These are phyloP conservation scores for Drosophila nikananu DNA, from an alignment of 1,140 invertebrate species.

Conservation along the genomic window DNA sequence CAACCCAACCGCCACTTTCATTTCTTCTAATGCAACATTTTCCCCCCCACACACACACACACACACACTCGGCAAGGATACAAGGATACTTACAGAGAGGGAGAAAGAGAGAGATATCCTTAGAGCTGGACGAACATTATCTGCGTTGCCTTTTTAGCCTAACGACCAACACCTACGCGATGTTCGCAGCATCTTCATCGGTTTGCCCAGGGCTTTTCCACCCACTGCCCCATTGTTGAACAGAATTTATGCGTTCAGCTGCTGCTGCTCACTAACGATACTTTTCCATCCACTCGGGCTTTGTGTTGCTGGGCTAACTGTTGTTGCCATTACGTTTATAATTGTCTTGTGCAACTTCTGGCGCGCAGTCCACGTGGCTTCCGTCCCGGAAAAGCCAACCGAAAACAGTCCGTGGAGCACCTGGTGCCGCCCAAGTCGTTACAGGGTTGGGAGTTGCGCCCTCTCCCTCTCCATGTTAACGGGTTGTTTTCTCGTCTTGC, in stretches of 20 bases:
- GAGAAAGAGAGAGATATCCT: not conserved
- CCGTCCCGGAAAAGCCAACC: conserved; percentile 16
- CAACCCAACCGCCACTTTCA: conserved; percentile 20
- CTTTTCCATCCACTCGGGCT: conserved; percentile 44
- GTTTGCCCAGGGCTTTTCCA: not conserved
- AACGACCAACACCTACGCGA: conserved; percentile 68
- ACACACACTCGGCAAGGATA: not conserved
- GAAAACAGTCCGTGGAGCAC: conserved; percentile 5
- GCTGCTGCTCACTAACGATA: conserved; percentile 74
- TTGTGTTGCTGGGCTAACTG: conserved; percentile 28
- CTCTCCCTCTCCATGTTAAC: conserved; percentile 31
- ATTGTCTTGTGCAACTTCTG: conserved; percentile 81
- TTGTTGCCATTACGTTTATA: conserved; percentile 82
- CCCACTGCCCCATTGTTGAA: conserved; percentile 60
- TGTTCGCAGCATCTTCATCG: conserved; percentile 8
- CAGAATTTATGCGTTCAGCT: conserved; percentile 80
- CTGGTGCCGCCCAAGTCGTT: conserved; percentile 52
- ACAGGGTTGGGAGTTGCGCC: conserved; percentile 12
- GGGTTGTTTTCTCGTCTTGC: conserved; percentile 41
- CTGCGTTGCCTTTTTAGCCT: conserved; percentile 78
- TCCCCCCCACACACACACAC: conserved; percentile 6
- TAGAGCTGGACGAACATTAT: conserved; percentile 54
- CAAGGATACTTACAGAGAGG: not conserved
- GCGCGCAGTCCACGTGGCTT: conserved; percentile 42
- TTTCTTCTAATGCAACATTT: conserved; percentile 55